A percentile compares a stretch with the other conserved stretches of the same genome.
These are phyloP conservation scores for Cotesia chilonis DNA, from an alignment of 1,140 invertebrate genomes.

Conservation along the genomic window DNA sequence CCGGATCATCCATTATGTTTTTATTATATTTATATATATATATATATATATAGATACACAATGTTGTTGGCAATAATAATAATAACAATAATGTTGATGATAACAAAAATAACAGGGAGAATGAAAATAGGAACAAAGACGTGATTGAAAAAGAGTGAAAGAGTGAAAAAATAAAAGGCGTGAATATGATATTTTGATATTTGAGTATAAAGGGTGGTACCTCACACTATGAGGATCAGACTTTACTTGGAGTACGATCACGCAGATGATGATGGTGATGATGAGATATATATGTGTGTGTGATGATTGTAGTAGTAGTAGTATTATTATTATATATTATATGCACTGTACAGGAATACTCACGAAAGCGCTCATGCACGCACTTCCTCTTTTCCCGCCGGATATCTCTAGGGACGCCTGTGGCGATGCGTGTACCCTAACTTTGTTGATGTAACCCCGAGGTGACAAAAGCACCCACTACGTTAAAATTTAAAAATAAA, in stretches of 20 bases:
- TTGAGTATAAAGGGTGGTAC: not conserved
- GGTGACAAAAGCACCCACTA: constrained; percentile 5
- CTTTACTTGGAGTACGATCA: constrained; percentile 10
- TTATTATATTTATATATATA: not conserved
- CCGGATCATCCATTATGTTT: constrained; percentile 54
- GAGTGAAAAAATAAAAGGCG: not conserved
- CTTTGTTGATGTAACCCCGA: constrained; percentile 27
- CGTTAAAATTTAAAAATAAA: constrained; percentile 5
- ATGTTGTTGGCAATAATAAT: too few species aligned
- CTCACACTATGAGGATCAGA: not conserved
- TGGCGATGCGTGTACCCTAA: constrained; percentile 19
- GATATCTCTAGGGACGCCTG: constrained; percentile 31
- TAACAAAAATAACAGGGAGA: too few species aligned
- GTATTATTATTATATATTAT: constrained; percentile 25
- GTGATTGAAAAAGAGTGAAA: not conserved
- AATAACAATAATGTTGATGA: too few species aligned
- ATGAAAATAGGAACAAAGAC: not conserved
- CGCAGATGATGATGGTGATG: not conserved
- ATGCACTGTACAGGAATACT: constrained; percentile 25
- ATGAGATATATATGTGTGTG: too few species aligned
- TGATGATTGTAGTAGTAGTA: not conserved
- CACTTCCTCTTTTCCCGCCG: constrained; percentile 15
- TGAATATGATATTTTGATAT: not conserved
- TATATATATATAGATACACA: too few species aligned
- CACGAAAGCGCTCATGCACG: constrained; percentile 25